phyloP scores from a whole-genome alignment of 2,797 vertebrate species.

The Agapornis canus region DNA sequence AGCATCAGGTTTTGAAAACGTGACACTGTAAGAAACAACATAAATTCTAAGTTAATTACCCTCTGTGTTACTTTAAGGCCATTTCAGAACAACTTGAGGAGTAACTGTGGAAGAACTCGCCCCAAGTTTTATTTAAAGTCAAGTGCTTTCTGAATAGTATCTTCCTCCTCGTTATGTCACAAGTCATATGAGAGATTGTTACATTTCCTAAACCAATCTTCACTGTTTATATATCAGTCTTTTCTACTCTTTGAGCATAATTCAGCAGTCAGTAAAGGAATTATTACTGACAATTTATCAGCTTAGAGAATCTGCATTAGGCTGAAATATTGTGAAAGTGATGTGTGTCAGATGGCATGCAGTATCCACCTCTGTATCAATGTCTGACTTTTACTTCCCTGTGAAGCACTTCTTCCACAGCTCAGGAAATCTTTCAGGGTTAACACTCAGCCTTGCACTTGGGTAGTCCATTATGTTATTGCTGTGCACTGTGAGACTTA shows the following conservation, averaged over 20 bases:
- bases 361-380: neutral
- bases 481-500: neutral
- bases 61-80: neutral
- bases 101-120: neutral
- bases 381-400: neutral
- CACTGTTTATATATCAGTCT: neutral
- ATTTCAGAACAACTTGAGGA: neutral
- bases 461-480: neutral
- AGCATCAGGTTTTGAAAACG: neutral
- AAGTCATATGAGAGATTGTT: neutral
- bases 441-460: neutral
- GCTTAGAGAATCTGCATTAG: neutral
- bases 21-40: neutral
- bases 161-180: neutral
- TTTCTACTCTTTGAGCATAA: neutral
- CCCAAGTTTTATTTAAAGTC: neutral
- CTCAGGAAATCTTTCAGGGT: neutral
- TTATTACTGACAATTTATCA: neutral
- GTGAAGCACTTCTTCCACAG: neutral
- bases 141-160: neutral
- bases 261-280: neutral
- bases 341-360: neutral
- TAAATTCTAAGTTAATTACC: neutral
- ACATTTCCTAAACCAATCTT: neutral
- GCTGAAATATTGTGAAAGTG: neutral